phyloP scores from a whole-genome alignment of 2,113 vertebrate species.

The Ictalurus punctatus region DNA sequence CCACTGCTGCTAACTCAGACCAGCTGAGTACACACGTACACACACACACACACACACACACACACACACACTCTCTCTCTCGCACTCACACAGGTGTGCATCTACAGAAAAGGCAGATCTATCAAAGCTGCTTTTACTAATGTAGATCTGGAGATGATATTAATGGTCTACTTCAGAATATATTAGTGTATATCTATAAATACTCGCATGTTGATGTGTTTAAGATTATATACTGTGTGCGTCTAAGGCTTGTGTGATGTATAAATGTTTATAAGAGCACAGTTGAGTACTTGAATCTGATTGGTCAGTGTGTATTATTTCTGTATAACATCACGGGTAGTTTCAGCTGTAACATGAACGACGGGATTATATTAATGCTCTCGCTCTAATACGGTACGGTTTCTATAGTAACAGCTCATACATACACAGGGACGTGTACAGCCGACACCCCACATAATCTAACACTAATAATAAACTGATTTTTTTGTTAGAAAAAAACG shows the following conservation, averaged over 20 bases:
- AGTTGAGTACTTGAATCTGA: background rate
- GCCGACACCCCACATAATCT: background rate
- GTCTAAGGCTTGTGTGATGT: background rate
- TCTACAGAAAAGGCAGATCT: background rate
- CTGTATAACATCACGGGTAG: background rate
- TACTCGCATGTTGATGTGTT: background rate
- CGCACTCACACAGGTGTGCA: background rate
- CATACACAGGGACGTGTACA: background rate
- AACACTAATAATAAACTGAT: background rate
- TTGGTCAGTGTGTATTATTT: background rate
- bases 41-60: background rate
- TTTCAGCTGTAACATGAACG: background rate
- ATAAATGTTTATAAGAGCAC: no score
- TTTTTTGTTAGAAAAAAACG: background rate
- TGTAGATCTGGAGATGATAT: background rate
- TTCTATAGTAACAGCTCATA: background rate
- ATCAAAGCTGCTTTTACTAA: background rate
- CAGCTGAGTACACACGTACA: conserved; percentile 38
- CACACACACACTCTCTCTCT: background rate
- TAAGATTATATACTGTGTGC: background rate
- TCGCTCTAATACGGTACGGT: background rate
- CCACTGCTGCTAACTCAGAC: conserved; percentile 45
- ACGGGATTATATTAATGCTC: background rate
- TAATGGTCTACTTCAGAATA: conserved; percentile 19
- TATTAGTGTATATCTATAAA: background rate